Base-by-base conservation (phyloP, 2,888 invertebrate genomes). In the Pomacea canaliculata region DNA sequence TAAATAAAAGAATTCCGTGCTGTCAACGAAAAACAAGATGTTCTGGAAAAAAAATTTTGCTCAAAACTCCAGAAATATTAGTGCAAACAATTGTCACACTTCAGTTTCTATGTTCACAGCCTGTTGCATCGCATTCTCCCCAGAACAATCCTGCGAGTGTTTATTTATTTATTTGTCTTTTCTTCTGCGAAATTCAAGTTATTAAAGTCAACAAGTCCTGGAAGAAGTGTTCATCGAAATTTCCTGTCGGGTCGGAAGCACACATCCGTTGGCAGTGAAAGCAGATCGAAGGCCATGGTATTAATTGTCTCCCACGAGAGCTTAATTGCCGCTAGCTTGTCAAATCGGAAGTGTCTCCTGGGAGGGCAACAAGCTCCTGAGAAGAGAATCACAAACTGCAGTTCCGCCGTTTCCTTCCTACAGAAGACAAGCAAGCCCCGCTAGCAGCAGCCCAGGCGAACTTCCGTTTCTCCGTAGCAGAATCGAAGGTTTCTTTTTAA, bases 401-500 rank as follows among this genome's bases (percentile, higher is more conserved):
- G 51, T 56, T 56, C 51, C 51, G 51, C 51, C 48, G 37, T 9
- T 68, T 9, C n/a, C 48, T 68, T 68, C 68, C 68, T 68, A 4
- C 3, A n/a, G 68, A 68, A 9, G 68, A 23, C 27, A 37, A 27
- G 10, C 23, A 37, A 19, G 68, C 13, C 23, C 23, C 48, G 37
- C 51, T 56, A 56, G 16, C 51, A 37, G 37, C 37, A 3, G 5
- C 37, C 37, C 37, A 37, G 37, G 12, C 51, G n/a, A 56, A 68
- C 49, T 68, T 68, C 68, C 68, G 68, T 46, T 68, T 9, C 18
- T 19, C 3, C 27, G 23, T 9, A 12, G 18, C 68, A 27, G 68
- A 23, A 68, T 68, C 68, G 68, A 68, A 37, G 27, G 68, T 46
- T 13, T 23, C 68, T 13, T 46, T 68, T 46, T 68, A 68, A 68